Conservation (phyloP, 2,113 vertebrate species). For the Puffinus mauretanicus region DNA sequence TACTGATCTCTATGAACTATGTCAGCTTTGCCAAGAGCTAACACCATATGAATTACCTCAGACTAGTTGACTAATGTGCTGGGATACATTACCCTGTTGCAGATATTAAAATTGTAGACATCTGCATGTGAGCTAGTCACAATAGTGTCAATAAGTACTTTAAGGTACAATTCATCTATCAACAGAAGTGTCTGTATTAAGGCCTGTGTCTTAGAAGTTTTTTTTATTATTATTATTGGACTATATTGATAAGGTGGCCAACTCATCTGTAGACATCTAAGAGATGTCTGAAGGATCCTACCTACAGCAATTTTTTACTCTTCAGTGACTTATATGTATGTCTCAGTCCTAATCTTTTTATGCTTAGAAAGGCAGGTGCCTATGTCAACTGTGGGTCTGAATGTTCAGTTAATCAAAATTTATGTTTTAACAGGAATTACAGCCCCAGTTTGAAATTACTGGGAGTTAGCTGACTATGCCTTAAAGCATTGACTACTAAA, state of each 20-base stretch:
- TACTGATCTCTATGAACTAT: not conserved
- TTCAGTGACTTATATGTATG: not conserved
- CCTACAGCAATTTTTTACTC: not conserved
- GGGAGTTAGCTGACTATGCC: not conserved
- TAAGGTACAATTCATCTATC: not conserved
- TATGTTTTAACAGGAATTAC: not conserved
- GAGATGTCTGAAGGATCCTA: not conserved
- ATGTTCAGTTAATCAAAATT: not conserved
- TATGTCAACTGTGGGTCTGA: not conserved
- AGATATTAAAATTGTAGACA: not conserved
- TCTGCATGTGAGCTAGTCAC: not conserved
- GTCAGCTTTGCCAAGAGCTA: not conserved
- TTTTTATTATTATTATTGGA: not conserved
- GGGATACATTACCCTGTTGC: not conserved
- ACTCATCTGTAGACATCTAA: not conserved
- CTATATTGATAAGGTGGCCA: not conserved
- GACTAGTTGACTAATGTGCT: not conserved
- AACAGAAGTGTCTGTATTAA: not conserved
- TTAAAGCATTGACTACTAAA: not conserved
- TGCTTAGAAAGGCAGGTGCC: not conserved
- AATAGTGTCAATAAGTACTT: not conserved
- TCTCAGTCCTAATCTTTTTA: not conserved
- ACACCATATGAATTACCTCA: not conserved
- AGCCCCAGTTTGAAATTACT: not conserved
- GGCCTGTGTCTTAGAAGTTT: not conserved